phyloP scores from a whole-genome alignment of 2,113 vertebrate genomes.

The Macrotis lagotis region DNA sequence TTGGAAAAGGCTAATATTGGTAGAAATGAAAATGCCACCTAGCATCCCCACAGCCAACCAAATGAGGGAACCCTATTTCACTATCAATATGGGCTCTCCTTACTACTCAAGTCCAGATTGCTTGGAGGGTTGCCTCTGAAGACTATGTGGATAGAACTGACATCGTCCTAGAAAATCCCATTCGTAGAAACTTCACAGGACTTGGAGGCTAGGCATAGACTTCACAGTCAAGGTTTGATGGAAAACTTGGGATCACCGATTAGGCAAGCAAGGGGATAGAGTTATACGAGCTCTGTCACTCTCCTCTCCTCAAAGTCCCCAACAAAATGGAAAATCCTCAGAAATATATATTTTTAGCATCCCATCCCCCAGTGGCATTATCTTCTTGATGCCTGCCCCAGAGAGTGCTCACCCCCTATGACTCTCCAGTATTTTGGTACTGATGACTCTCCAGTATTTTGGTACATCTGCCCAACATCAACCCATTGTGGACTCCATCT shows the following conservation, averaged over 20 bases:
- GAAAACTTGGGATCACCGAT: neutral
- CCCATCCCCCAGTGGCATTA: neutral
- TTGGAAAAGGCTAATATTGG: neutral
- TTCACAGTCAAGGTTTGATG: neutral
- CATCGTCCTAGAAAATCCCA: neutral
- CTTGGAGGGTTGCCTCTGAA: neutral
- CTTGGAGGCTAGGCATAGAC: neutral
- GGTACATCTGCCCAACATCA: neutral
- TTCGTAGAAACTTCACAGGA: neutral
- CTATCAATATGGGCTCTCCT: neutral
- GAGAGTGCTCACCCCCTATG: neutral
- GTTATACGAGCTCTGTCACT: neutral
- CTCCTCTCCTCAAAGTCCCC: neutral
- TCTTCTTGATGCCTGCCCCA: neutral
- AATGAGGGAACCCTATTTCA: neutral
- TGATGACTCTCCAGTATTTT: too few species aligned
- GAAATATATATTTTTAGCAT: neutral
- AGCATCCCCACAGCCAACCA: neutral
- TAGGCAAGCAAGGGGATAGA: neutral
- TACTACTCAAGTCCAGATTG: neutral
- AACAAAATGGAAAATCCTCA: neutral
- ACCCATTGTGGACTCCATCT: neutral
- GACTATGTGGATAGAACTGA: neutral
- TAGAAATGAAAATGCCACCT: neutral
- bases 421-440: neutral